phyloP scores from a whole-genome alignment of 2,888 invertebrate genomes.

The Oligia fasciuncula region DNA sequence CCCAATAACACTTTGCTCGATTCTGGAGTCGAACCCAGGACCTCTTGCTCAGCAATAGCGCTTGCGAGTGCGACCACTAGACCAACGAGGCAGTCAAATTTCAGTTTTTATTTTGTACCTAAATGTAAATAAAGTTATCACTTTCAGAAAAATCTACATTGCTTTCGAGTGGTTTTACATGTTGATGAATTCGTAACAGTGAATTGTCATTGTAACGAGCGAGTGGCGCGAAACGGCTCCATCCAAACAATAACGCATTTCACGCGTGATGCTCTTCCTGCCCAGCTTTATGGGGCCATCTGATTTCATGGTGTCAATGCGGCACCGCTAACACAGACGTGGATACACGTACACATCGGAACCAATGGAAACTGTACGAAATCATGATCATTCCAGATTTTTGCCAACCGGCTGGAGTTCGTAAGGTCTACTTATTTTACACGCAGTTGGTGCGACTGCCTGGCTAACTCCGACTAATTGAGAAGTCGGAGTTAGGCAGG shows the following conservation, averaged over 20 bases:
- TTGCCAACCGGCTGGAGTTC: neutral
- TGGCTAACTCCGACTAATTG: neutral
- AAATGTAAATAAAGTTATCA: constrained; percentile 30
- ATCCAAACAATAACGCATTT: constrained; percentile 79
- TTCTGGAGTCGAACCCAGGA: neutral
- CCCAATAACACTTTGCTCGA: neutral
- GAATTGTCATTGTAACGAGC: constrained; percentile 75
- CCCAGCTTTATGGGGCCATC: constrained; percentile 79
- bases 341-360: constrained; percentile 39
- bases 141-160: constrained; percentile 43
- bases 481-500: too few relatives aligned
- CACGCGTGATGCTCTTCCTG: constrained; percentile 84
- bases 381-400: constrained; percentile 33
- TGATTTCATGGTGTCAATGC: constrained; percentile 77
- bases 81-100: neutral
- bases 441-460: neutral
- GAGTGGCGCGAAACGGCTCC: constrained; percentile 81
- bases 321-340: constrained; percentile 43
- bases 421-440: neutral
- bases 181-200: constrained; percentile 60
- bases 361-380: constrained; percentile 26
- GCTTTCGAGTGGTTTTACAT: constrained; percentile 52
- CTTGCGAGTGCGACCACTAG: neutral
- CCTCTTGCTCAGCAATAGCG: neutral
- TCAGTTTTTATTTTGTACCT: neutral